Base-by-base conservation (phyloP, 2,888 invertebrate species). In the Leptopterna dolabrata region DNA sequence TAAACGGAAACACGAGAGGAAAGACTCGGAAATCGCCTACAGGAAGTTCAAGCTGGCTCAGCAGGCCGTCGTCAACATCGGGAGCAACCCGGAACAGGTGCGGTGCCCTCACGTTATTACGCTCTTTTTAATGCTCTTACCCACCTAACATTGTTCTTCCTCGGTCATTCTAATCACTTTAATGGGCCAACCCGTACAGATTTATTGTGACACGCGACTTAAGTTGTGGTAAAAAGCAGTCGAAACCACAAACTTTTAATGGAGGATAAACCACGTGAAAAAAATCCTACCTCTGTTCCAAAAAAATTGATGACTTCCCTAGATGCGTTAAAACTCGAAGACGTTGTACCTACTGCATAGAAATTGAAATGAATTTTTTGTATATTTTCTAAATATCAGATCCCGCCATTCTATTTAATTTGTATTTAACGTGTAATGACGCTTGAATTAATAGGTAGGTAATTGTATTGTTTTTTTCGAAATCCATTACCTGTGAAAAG, bases 1-100 rank as follows among this genome's bases (percentile, higher is more conserved):
- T 92, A 99, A 99, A 93, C 95, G 99, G 87, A 99, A 98, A 91
- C 99, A 99, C 92, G 99, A 99, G 92, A 94, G 98, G 80, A 95
- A 97, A 91, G 98, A 98, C 91, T 96, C 96, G 45, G 98, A 99
- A 91, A 93, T 96, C 92, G 96, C 96, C 7, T 97, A 97, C 92
- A 94, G 96, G 91, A 96, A 94, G 92, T 95, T 94, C 92, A 94
- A 95, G 91, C 92, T 95, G 89, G 92, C 92, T n/a, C 93, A 93
- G 89, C 91, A 90, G 86, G 91, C 90, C 11, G 90, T 90, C 24
- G 89, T 90, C 80, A 90, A 90, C 86, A 90, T 90, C 71, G 89
- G 87, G 19, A 88, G 89, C 71, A 89, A 88, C 36, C 87, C 87
- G 27, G 91, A 91, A 27, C 91, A 91, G 90, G 90, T 91, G 88